These are phyloP conservation scores for Magallana nippona DNA, from an alignment of 2,888 invertebrate genomes.

Conservation along the genomic window DNA sequence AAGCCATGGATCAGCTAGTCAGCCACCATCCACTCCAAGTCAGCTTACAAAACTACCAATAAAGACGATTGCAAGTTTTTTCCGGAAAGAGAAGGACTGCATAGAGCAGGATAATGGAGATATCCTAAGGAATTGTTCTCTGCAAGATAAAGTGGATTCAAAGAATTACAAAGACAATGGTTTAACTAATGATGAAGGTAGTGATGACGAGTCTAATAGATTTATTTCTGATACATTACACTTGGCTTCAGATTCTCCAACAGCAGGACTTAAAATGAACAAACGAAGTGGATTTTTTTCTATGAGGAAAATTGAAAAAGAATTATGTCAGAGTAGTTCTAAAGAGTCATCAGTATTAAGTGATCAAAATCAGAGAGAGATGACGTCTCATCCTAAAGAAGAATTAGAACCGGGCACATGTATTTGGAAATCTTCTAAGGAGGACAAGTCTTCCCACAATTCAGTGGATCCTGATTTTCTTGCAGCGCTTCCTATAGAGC, in stretches of 20 bases:
- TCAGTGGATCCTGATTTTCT: conserved; percentile 43
- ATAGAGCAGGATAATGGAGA: neutral
- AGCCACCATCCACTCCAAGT: neutral
- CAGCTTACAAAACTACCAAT: neutral
- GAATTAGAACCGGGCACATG: neutral
- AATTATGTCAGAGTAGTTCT: neutral
- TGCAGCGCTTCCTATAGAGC: conserved; percentile 39
- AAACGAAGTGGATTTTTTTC: neutral
- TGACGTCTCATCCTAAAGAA: neutral
- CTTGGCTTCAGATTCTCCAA: neutral
- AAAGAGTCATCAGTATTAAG: neutral
- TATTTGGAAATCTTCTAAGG: neutral
- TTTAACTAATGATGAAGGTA: neutral
- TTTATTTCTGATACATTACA: neutral
- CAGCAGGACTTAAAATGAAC: neutral
- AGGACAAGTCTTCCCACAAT: neutral
- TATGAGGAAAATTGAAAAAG: neutral
- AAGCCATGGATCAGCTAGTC: neutral
- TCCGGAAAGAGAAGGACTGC: neutral
- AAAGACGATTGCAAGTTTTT: conserved; percentile 5
- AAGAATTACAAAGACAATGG: too few species aligned
- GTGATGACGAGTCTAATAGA: neutral
- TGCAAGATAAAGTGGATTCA: neutral
- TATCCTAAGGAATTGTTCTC: neutral
- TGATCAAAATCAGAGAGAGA: neutral